Conservation (phyloP, 2,113 vertebrate species). For the Polypterus senegalus region DNA sequence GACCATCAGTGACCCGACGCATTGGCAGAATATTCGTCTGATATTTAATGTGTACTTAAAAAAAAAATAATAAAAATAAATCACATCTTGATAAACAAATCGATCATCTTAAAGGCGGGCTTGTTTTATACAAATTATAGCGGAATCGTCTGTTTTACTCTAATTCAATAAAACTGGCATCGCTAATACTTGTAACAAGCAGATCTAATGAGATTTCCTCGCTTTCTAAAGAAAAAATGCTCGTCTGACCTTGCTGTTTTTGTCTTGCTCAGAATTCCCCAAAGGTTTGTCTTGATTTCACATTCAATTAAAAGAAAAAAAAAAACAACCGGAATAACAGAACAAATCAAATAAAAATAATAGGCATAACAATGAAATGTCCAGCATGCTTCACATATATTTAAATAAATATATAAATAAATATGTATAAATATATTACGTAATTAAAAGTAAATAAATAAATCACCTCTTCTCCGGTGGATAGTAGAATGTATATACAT, state of each 20-base stretch:
- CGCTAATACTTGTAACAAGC: no score
- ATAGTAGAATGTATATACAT: constrained; percentile 63
- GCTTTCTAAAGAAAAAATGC: no score
- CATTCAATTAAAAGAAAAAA: constrained; percentile 28
- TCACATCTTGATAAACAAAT: no score
- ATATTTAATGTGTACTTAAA: no score
- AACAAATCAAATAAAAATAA: constrained; percentile 29
- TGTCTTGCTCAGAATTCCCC: constrained; percentile 1
- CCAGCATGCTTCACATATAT: constrained; percentile 18
- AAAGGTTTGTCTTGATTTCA: constrained; percentile 21
- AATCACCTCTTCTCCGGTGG: constrained; percentile 74
- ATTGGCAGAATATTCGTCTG: constrained; percentile 21
- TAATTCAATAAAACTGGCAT: no score
- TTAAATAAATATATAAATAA: not conserved
- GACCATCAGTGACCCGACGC: constrained; percentile 39
- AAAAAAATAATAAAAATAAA: no score
- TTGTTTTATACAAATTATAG: no score
- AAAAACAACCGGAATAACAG: constrained; percentile 26
- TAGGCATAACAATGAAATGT: constrained; percentile 28
- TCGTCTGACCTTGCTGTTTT: no score
- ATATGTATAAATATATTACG: no score
- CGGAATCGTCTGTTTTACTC: no score
- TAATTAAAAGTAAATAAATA: not conserved
- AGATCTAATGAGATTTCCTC: no score
- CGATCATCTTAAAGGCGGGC: no score